These are phyloP conservation scores for Lutjanus argentimaculatus DNA, from an alignment of 2,797 vertebrate genomes.

Conservation along the genomic window DNA sequence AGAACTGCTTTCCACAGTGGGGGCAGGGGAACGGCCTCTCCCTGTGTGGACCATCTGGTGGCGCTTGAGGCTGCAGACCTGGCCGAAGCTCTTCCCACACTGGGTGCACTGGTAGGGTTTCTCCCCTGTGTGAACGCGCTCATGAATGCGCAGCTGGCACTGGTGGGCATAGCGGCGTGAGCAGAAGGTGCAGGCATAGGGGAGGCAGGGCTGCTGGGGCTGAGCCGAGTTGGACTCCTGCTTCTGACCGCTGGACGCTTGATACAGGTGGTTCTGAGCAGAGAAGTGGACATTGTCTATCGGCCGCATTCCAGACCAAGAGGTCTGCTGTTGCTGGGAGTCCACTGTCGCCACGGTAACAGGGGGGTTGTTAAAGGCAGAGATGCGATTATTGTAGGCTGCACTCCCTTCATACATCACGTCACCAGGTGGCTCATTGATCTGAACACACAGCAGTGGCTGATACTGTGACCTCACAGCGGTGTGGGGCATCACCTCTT, in stretches of 20 bases:
- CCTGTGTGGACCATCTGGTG: constrained; percentile 75
- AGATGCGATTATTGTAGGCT: not conserved
- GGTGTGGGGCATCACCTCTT: not conserved
- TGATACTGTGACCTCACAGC: constrained; percentile 21
- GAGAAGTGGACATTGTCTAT: not conserved
- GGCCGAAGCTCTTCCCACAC: constrained; percentile 75
- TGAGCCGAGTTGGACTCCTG: constrained; percentile 17
- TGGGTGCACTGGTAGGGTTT: constrained; percentile 69
- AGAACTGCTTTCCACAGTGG: constrained; percentile 74
- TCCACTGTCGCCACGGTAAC: constrained; percentile 7
- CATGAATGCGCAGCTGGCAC: constrained; percentile 70
- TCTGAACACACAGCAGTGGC: constrained; percentile 22
- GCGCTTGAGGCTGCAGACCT: constrained; percentile 74
- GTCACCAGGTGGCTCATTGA: constrained; percentile 6
- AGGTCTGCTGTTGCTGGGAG: constrained; percentile 15
- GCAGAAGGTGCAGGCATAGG: constrained; percentile 59
- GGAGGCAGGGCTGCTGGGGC: constrained; percentile 20
- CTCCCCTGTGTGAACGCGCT: constrained; percentile 68
- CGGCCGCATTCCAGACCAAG: constrained; percentile 27
- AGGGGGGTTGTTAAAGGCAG: constrained; percentile 15
- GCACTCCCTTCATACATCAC: constrained; percentile 1
- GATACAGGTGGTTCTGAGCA: constrained; percentile 3
- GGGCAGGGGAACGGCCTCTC: constrained; percentile 70
- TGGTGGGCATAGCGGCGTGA: constrained; percentile 63
- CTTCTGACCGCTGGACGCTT: constrained; percentile 1